Evolutionary conservation across 1,140 invertebrate species (phyloP).

Genomic region (Megathymus violae): DNA sequence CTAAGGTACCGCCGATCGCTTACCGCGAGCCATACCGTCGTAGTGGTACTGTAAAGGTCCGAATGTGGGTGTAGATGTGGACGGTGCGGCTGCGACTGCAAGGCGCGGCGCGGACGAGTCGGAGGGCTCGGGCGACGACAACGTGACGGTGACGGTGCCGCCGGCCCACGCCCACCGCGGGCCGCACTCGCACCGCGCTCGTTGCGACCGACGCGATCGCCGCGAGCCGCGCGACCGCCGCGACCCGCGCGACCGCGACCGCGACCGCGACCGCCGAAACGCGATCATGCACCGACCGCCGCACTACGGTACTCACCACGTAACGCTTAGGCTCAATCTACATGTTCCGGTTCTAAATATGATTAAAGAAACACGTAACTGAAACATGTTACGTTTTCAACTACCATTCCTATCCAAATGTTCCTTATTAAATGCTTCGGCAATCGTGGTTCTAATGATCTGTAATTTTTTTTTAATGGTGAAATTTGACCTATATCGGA

Average conservation of each 20-base stretch:
- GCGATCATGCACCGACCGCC: constrained; percentile 42
- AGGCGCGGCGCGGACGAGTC: constrained; percentile 66
- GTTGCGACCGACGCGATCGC: constrained; percentile 25
- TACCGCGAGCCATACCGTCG: no score
- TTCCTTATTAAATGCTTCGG: no score
- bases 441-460: no score
- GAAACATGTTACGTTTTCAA: no score
- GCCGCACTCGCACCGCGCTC: constrained; percentile 21
- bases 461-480: no score
- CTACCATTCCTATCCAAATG: no score
- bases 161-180: constrained; percentile 54
- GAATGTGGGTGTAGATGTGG: constrained; percentile 6
- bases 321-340: background rate
- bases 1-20: no score
- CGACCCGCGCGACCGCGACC: constrained; percentile 16
- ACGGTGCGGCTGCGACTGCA: background rate
- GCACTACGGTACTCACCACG: constrained; percentile 60
- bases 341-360: no score
- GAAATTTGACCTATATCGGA: no score
- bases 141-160: constrained; percentile 84
- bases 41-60: no score
- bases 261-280: constrained; percentile 25
- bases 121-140: constrained; percentile 84
- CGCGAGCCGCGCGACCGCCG: constrained; percentile 29
- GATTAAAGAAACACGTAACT: no score